Evolutionary conservation across 2,888 invertebrate species (phyloP).

Genomic region (Eupithecia inturbata): DNA sequence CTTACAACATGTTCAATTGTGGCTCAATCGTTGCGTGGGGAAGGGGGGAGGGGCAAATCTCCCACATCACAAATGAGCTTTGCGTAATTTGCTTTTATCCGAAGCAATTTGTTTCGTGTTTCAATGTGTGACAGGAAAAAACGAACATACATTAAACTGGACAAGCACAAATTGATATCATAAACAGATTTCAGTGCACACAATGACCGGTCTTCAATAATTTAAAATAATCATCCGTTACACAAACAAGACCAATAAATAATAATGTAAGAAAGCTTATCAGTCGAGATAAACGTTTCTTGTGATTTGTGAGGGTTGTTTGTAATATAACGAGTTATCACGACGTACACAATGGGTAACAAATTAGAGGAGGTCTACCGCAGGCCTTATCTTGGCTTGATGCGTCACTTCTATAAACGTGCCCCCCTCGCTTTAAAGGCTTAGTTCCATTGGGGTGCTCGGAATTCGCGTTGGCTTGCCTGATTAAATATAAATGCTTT

Average conservation of each 20-base stretch:
- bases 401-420: conserved; percentile 54
- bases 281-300: conserved; percentile 41
- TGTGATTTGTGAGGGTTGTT: conserved; percentile 50
- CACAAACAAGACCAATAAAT: conserved; percentile 40
- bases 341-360: conserved; percentile 71
- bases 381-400: conserved; percentile 58
- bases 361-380: conserved; percentile 69
- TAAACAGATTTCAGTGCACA: conserved; percentile 3
- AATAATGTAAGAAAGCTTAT: conserved; percentile 43
- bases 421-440: conserved; percentile 56
- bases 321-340: conserved; percentile 65
- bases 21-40: not conserved
- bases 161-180: conserved; percentile 5
- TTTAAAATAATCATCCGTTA: conserved; percentile 20
- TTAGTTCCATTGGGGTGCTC: conserved; percentile 57
- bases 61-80: not conserved
- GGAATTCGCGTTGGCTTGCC: conserved; percentile 37
- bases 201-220: conserved; percentile 7
- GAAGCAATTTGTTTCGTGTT: not conserved
- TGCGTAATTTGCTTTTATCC: not conserved
- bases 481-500: conserved; percentile 35
- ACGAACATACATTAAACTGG: not conserved
- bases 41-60: too few relatives aligned
- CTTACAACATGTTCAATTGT: not conserved
- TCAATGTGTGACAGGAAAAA: not conserved